Percentiles rank a stretch among this genome's conserved stretches.
Conservation (phyloP, 2,113 vertebrate species). For the Hydrolagus affinis region DNA sequence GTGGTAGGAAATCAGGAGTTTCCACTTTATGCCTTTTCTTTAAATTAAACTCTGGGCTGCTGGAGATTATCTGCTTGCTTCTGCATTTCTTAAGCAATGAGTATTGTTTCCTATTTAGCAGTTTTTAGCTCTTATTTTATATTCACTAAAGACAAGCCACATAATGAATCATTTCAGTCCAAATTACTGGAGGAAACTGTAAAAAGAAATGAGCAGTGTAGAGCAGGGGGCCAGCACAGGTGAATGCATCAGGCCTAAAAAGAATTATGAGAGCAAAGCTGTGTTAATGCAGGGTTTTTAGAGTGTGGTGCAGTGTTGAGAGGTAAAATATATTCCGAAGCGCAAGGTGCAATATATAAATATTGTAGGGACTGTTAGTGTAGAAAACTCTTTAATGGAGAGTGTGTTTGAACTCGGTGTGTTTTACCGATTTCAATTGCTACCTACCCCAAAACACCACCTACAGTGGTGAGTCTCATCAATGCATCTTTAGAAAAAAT, state of each 20-base stretch:
- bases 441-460: not conserved
- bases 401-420: not conserved
- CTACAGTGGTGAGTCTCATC: not conserved
- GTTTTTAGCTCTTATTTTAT: constrained; percentile 25
- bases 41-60: constrained; percentile 17
- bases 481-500: not conserved
- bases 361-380: too few species aligned
- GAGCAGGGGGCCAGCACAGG: not conserved
- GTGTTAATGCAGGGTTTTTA: too few species aligned
- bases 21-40: constrained; percentile 4
- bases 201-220: not conserved
- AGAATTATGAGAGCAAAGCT: too few species aligned
- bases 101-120: not conserved
- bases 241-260: too few species aligned
- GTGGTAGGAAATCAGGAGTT: constrained; percentile 15
- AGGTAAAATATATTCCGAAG: too few species aligned
- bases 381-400: not conserved
- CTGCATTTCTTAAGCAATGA: constrained; percentile 12
- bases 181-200: not conserved
- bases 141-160: constrained; percentile 22
- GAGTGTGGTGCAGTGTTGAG: too few species aligned
- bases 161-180: not conserved
- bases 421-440: not conserved
- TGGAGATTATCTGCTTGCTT: constrained; percentile 13
- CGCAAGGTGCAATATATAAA: too few species aligned